Conservation (phyloP, 2,113 vertebrate genomes). For the Centropus unirufus region DNA sequence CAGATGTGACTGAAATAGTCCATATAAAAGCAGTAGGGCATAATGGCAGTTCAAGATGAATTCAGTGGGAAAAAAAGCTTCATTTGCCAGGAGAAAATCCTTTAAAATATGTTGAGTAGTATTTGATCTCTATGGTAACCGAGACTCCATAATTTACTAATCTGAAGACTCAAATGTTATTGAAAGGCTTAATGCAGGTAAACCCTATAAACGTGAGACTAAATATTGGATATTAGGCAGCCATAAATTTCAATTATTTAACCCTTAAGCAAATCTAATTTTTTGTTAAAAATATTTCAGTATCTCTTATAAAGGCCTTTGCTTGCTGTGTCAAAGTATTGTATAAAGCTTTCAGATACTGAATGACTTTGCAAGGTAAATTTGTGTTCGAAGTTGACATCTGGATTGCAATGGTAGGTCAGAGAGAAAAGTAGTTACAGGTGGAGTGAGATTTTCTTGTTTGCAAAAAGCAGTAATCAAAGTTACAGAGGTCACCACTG, state of each 20-base stretch:
- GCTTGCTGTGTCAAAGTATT: background rate
- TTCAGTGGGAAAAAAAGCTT: background rate
- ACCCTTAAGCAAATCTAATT: background rate
- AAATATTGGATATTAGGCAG: background rate
- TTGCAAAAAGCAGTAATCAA: background rate
- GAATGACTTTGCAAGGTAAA: background rate
- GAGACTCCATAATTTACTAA: background rate
- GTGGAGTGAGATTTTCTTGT: background rate
- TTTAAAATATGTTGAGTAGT: background rate
- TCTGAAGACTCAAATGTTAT: background rate
- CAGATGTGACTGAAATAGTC: background rate
- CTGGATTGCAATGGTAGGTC: background rate
- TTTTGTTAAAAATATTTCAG: background rate
- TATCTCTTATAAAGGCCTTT: background rate
- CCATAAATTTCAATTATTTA: background rate
- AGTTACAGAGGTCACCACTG: background rate
- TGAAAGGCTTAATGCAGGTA: background rate
- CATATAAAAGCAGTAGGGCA: background rate
- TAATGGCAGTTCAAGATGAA: background rate
- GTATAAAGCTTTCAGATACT: background rate
- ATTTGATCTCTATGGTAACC: background rate
- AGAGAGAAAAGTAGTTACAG: background rate
- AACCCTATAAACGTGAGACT: background rate
- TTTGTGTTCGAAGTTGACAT: rapidly evolving
- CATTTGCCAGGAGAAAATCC: background rate